Evolutionary conservation across 2,888 invertebrate species (phyloP).

Genomic region (Marronus borbonicus): DNA sequence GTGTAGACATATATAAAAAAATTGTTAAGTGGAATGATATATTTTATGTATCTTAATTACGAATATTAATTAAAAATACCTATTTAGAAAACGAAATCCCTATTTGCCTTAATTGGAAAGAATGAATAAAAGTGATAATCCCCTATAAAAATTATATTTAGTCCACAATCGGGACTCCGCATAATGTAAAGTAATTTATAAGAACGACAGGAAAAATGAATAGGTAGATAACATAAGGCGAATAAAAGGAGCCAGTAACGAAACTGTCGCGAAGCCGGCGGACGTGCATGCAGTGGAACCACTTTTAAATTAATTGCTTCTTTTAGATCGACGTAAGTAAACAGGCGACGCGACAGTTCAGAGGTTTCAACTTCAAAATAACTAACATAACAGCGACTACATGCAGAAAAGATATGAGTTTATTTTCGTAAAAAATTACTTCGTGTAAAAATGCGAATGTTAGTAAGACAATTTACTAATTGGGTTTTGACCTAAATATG

Average conservation of each 20-base stretch:
- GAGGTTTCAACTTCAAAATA: conserved; percentile 30
- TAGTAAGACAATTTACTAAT: not conserved
- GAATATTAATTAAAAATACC: no score
- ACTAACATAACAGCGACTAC: conserved; percentile 23
- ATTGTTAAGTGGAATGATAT: no score
- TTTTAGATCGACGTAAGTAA: conserved; percentile 40
- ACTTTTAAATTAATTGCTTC: conserved; percentile 40
- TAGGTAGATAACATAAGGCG: conserved; percentile 15
- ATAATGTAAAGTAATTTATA: not conserved
- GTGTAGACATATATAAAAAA: no score
- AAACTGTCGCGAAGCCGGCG: conserved; percentile 33
- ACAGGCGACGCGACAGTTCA: conserved; percentile 32
- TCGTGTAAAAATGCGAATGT: conserved; percentile 8
- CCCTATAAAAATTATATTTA: not conserved
- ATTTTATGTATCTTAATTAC: no score
- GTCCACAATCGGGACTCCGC: not conserved
- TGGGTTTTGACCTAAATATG: not conserved
- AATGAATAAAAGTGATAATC: not conserved
- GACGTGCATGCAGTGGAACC: conserved; percentile 26
- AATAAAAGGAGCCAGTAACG: conserved; percentile 8
- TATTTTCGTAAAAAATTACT: conserved; percentile 7
- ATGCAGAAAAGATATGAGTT: not conserved
- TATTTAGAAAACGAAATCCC: no score
- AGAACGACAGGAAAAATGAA: conserved; percentile 4
- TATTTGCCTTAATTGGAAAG: no score